These are phyloP conservation scores for Deladenus siricidicola DNA, from an alignment of 2,888 invertebrate genomes.

Conservation along the genomic window DNA sequence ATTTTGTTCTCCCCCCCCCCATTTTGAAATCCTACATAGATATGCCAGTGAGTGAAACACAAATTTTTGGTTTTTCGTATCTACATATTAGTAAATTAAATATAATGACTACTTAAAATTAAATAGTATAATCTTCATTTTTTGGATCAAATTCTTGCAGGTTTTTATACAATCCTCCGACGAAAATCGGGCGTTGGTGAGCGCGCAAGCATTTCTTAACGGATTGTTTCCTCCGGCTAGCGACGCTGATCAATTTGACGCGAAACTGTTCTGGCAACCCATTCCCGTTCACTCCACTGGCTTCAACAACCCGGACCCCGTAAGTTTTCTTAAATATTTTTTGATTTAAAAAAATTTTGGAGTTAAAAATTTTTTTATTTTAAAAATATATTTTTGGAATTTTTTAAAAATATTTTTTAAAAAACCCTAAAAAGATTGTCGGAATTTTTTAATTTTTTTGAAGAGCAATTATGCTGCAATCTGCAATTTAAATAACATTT, in stretches of 20 bases:
- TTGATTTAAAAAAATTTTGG: not conserved
- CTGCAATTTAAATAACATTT: too few relatives aligned
- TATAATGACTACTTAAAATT: too few relatives aligned
- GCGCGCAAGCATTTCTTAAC: conserved; percentile 72
- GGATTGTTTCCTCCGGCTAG: conserved; percentile 63
- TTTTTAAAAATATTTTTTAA: not conserved
- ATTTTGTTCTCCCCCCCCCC: too few relatives aligned
- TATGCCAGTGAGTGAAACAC: too few relatives aligned
- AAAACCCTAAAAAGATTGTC: too few relatives aligned
- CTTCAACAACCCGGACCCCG: conserved; percentile 28
- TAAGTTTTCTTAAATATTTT: conserved; percentile 21
- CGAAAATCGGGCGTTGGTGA: conserved; percentile 62
- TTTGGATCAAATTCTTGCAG: conserved; percentile 18
- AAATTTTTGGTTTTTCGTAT: too few relatives aligned
- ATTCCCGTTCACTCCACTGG: conserved; percentile 38
- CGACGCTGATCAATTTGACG: conserved; percentile 12
- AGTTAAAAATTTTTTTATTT: too few relatives aligned
- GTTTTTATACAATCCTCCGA: conserved; percentile 54
- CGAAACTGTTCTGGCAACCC: conserved; percentile 33
- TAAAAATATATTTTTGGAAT: too few relatives aligned
- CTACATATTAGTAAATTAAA: too few relatives aligned
- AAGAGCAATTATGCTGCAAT: too few relatives aligned
- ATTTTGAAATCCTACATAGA: too few relatives aligned
- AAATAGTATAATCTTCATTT: not conserved
- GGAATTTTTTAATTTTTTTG: too few relatives aligned